Evolutionary conservation across 2,797 vertebrate genomes (phyloP).

Genomic region (Carduelis carduelis): DNA sequence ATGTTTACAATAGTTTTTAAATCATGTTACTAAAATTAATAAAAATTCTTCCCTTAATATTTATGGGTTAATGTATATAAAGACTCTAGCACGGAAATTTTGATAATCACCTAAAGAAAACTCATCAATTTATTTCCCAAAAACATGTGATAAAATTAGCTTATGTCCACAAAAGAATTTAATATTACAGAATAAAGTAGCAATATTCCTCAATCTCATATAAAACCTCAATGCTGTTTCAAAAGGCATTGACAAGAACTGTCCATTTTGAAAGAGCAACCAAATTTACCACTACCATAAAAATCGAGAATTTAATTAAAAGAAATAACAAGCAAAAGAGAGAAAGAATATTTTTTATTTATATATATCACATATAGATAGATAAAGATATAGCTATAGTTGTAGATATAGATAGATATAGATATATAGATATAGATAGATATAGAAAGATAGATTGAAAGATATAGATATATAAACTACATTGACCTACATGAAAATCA

Average conservation of each 20-base stretch:
- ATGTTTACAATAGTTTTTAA: neutral
- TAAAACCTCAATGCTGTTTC: rapidly evolving
- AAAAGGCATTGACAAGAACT: neutral
- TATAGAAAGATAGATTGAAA: neutral
- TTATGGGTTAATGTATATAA: neutral
- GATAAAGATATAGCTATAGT: neutral
- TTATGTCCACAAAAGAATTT: neutral
- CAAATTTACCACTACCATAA: neutral
- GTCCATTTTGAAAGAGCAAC: neutral
- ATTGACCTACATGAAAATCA: neutral
- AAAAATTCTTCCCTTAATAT: neutral
- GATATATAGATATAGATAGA: neutral
- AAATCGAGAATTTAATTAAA: neutral
- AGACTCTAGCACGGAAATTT: neutral
- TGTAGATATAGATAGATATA: neutral
- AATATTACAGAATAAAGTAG: neutral
- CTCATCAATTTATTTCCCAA: neutral
- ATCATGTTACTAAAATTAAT: neutral
- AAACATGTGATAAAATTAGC: neutral
- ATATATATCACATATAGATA: neutral
- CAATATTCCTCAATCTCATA: neutral
- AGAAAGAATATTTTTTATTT: neutral
- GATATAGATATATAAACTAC: neutral
- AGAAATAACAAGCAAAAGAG: neutral
- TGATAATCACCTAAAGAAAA: neutral